Percentiles rank a stretch among this genome's conserved stretches.
phyloP scores from a whole-genome alignment of 2,113 vertebrate genomes.

The Dermatemys mawii region DNA sequence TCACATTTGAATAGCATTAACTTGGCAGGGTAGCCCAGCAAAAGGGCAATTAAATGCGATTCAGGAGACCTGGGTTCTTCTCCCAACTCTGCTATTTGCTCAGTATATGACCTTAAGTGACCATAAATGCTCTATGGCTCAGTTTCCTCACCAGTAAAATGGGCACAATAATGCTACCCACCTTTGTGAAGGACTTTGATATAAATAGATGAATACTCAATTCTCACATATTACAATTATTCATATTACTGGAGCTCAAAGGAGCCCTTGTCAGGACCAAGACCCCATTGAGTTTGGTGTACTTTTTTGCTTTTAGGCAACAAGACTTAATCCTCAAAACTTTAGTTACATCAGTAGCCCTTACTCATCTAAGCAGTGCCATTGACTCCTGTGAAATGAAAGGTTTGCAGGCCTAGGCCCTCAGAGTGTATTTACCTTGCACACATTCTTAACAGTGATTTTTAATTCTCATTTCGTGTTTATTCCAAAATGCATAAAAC shows the following conservation, averaged over 20 bases:
- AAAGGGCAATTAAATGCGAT: accelerated
- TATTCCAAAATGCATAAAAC: background rate
- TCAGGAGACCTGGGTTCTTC: background rate
- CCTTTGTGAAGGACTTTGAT: background rate
- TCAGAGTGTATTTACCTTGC: background rate
- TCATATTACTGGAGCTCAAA: background rate
- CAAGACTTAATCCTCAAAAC: background rate
- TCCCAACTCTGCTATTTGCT: background rate
- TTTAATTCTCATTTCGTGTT: conserved; percentile 1
- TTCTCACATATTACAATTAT: background rate
- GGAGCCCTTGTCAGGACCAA: background rate
- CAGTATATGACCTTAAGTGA: background rate
- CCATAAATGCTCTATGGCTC: background rate
- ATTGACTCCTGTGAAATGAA: background rate
- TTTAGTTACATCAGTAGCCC: accelerated
- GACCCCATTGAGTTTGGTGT: background rate
- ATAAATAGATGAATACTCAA: background rate
- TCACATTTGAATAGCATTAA: background rate
- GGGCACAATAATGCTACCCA: background rate
- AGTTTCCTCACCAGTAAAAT: conserved; percentile 16
- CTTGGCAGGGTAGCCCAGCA: background rate
- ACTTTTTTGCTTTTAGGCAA: background rate
- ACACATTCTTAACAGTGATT: background rate
- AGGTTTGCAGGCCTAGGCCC: background rate
- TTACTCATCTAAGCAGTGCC: background rate